phyloP scores from a whole-genome alignment of 2,888 invertebrate species.

The Orchesella flavescens region DNA sequence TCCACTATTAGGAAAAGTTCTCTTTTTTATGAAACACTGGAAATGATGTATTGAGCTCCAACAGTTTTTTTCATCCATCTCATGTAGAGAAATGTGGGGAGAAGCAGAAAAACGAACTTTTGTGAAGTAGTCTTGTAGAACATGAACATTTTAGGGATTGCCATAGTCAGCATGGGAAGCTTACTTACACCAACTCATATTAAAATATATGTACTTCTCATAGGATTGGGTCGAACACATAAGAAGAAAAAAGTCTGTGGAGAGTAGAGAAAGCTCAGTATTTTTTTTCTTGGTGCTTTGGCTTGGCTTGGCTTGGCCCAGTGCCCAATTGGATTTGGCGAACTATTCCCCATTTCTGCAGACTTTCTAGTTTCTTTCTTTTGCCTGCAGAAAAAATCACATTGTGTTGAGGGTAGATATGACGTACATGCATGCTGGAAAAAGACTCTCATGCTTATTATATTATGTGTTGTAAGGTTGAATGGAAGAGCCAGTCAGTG shows the following conservation, averaged over 20 bases:
- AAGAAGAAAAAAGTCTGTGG: not conserved
- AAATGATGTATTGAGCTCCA: too few relatives aligned
- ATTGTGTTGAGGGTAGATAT: not conserved
- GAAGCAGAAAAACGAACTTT: too few relatives aligned
- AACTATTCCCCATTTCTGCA: not conserved
- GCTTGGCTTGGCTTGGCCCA: conserved; percentile 35
- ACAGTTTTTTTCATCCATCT: too few relatives aligned
- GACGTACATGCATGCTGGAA: not conserved
- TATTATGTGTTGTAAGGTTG: too few relatives aligned
- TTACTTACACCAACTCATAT: not conserved
- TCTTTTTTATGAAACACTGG: too few relatives aligned
- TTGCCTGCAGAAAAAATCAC: not conserved
- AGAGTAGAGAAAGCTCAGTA: not conserved
- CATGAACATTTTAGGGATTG: too few relatives aligned
- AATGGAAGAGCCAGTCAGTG: too few relatives aligned
- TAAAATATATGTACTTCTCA: not conserved
- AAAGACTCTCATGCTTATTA: too few relatives aligned
- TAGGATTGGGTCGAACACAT: not conserved
- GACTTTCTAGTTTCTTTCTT: not conserved
- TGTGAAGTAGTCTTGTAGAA: too few relatives aligned
- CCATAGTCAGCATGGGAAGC: too few relatives aligned
- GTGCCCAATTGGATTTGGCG: conserved; percentile 47
- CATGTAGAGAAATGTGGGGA: too few relatives aligned
- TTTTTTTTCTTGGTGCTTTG: not conserved
- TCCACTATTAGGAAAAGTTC: too few relatives aligned